phyloP scores from a whole-genome alignment of 92 coral and sea anemone species.

The Epizoanthus scotinus region DNA sequence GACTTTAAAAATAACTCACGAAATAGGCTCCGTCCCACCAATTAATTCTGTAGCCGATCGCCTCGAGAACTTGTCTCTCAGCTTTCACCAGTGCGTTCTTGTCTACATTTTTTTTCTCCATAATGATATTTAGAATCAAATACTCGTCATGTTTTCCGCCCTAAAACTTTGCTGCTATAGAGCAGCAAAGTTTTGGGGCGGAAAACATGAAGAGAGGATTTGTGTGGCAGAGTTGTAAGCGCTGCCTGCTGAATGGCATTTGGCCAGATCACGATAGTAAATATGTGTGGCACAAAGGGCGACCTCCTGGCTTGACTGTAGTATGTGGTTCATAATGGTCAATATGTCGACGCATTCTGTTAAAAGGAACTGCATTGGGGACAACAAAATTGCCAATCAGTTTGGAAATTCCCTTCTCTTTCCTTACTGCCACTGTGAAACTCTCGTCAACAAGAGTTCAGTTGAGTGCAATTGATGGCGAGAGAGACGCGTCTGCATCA shows the following conservation, averaged over 20 bases:
- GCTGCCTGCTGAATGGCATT: conserved; percentile 15
- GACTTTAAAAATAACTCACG: background rate
- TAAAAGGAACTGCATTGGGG: background rate
- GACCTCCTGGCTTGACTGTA: background rate
- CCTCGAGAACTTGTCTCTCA: conserved; percentile 7
- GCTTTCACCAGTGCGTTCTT: conserved; percentile 10
- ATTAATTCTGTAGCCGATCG: conserved; percentile 7
- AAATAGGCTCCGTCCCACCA: conserved; percentile 21
- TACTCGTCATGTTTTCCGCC: background rate
- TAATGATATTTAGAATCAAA: background rate
- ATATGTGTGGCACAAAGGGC: conserved; percentile 14
- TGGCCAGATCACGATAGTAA: conserved; percentile 15
- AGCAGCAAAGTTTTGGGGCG: no score
- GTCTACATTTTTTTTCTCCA: background rate
- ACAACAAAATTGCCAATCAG: background rate
- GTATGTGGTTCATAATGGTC: background rate
- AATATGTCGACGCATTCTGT: conserved; percentile 1
- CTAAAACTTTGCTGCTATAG: conserved; percentile 16
- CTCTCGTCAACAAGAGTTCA: conserved; percentile 4
- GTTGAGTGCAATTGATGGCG: background rate
- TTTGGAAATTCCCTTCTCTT: background rate
- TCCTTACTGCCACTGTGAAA: background rate
- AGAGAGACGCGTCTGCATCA: background rate
- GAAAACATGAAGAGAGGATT: no score
- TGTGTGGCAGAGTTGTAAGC: conserved; percentile 4